Conservation (phyloP, 2,888 invertebrate species). For the Sinodicranocentrus sp. region DNA sequence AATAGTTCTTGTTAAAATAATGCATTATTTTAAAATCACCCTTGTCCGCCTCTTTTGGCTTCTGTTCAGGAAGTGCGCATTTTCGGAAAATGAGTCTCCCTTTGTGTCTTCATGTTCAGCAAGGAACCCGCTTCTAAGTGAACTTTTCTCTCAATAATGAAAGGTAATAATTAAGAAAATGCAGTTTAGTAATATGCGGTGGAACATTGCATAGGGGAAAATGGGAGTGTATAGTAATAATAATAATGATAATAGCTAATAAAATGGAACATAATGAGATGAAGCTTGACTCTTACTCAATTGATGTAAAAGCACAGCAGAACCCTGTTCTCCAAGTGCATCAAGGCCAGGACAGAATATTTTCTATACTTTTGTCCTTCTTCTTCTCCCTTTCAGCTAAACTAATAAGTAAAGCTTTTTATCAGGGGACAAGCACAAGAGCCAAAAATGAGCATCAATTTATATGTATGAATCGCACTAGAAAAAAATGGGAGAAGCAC, state of each 20-base stretch:
- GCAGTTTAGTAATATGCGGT: slow-evolving; percentile 32
- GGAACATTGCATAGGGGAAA: slow-evolving; percentile 1
- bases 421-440: slow-evolving; percentile 25
- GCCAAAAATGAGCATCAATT: slow-evolving; percentile 61
- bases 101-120: neutral
- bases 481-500: neutral
- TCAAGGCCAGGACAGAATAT: neutral
- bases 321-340: neutral
- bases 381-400: slow-evolving; percentile 19
- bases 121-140: neutral
- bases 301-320: slow-evolving; percentile 46
- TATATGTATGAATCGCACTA: slow-evolving; percentile 59
- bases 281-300: slow-evolving; percentile 63
- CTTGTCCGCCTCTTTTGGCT: neutral
- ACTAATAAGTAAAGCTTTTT: slow-evolving; percentile 65
- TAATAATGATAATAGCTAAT: slow-evolving; percentile 70
- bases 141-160: slow-evolving; percentile 39
- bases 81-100: neutral
- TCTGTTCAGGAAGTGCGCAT: neutral
- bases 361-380: neutral
- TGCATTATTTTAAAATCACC: neutral
- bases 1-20: neutral
- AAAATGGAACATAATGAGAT: slow-evolving; percentile 70
- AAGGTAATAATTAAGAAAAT: slow-evolving; percentile 61
- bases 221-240: slow-evolving; percentile 35